phyloP scores from a whole-genome alignment of 2,888 invertebrate species.

The Idaea straminata region DNA sequence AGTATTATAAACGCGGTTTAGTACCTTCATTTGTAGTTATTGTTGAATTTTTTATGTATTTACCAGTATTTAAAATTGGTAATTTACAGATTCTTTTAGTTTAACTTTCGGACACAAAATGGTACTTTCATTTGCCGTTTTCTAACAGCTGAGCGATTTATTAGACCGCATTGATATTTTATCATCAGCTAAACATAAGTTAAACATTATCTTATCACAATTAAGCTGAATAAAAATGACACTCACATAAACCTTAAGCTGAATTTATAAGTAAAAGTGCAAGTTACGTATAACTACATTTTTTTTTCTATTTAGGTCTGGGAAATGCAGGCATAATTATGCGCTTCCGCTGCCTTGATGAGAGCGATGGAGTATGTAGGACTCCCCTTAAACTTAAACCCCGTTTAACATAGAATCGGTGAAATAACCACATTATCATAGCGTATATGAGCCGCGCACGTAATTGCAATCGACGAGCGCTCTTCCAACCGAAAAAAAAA shows the following conservation, averaged over 20 bases:
- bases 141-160: background rate
- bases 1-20: background rate
- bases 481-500: conserved; percentile 73
- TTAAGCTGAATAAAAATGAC: background rate
- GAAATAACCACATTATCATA: conserved; percentile 44
- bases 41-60: background rate
- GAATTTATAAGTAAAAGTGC: background rate
- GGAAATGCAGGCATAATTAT: background rate
- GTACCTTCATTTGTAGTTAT: background rate
- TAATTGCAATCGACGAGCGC: conserved; percentile 74
- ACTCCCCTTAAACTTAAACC: conserved; percentile 15
- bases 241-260: background rate
- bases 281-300: background rate
- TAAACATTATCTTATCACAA: background rate
- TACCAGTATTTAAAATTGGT: background rate
- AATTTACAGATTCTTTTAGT: background rate
- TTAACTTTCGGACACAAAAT: background rate
- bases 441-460: conserved; percentile 58
- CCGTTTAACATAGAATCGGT: conserved; percentile 28
- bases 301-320: background rate
- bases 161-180: too few species aligned
- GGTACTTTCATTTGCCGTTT: background rate
- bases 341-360: too few species aligned
- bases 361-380: background rate
- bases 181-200: too few species aligned